Percentiles rank a stretch among this genome's conserved stretches.
These are phyloP conservation scores for Sminthurinus signatus DNA, from an alignment of 1,140 invertebrate genomes.

Conservation along the genomic window DNA sequence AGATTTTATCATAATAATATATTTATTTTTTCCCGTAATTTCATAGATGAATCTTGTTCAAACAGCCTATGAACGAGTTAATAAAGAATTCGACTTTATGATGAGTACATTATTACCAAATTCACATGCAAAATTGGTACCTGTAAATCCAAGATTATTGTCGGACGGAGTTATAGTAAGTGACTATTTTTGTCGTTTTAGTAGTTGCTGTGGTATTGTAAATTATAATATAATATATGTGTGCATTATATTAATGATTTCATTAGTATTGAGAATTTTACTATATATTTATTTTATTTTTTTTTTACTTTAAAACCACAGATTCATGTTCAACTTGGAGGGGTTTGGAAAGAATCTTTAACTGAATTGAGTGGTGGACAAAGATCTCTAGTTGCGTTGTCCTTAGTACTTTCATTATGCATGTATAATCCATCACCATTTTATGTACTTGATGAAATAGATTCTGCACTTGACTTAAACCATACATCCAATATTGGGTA, in stretches of 20 bases:
- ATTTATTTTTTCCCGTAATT: no score
- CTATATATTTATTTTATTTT: background rate
- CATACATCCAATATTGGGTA: constrained; percentile 98
- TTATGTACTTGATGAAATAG: constrained; percentile 98
- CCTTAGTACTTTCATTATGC: constrained; percentile 91
- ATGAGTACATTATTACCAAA: constrained; percentile 87
- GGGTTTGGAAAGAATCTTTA: constrained; percentile 92
- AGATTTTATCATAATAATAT: no score
- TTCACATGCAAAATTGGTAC: constrained; percentile 73
- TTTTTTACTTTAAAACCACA: background rate
- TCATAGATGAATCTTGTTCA: constrained; percentile 24
- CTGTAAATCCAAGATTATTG: constrained; percentile 44
- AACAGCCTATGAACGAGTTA: constrained; percentile 50
- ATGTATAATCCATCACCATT: constrained; percentile 96
- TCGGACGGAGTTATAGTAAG: constrained; percentile 19
- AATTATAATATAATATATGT: background rate
- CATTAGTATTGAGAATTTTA: background rate
- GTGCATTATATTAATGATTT: background rate
- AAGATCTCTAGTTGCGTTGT: constrained; percentile 90
- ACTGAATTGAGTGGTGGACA: constrained; percentile 95
- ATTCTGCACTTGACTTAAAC: constrained; percentile 94
- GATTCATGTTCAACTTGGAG: constrained; percentile 87
- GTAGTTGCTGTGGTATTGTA: background rate
- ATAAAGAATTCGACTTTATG: constrained; percentile 92
- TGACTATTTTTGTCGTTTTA: background rate